Evolutionary conservation across 2,113 vertebrate genomes (phyloP), one percentile per base, ranked within the genome.

Genomic region (Poeciliopsis prolifica): DNA sequence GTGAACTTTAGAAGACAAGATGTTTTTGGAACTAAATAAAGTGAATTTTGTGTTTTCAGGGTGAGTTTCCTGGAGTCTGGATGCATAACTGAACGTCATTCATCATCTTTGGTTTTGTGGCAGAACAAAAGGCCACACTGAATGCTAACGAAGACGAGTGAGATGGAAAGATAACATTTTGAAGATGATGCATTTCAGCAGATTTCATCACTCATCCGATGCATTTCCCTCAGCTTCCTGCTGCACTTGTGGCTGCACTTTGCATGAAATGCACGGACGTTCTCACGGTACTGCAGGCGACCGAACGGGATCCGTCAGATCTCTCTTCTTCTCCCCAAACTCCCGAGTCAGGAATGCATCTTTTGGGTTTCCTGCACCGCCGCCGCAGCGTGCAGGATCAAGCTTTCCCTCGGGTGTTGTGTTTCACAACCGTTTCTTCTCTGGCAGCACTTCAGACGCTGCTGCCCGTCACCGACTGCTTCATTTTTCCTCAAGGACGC

Each of bases 361-460:
- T 44, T 37, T 33, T 62, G 54, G 44, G 31, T 61, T 33, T 33
- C 44, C 44, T 61, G 35, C 48, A 1, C 3, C n/a, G 31, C 10
- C 3, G 1, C 64, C 15, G 4, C 75, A 51, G 74, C 68, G 70
- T 77, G 79, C 42, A 63, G 75, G 81, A 81, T 82, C 72, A 74
- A 68, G 68, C 79, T 64, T 75, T 65, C 75, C 44, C 68, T 80
- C 79, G 31, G 72, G 72, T 74, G 60, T 83, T 86, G 61, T 29
- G 71, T 81, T 84, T 83, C 75, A 63, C 78, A 75, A 78, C 65
- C 22, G 63, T 74, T 82, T 77, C 64, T 77, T 72, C 71, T 83
- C 83, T 91, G 88, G 87, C 86, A 89, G 70, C 63, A 85, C 85
- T 90, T 90, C 89, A 92, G 75, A 90, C 67, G 17, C 68, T 12